Base-by-base conservation (phyloP, 2,113 vertebrate species). In the Monopterus albus region DNA sequence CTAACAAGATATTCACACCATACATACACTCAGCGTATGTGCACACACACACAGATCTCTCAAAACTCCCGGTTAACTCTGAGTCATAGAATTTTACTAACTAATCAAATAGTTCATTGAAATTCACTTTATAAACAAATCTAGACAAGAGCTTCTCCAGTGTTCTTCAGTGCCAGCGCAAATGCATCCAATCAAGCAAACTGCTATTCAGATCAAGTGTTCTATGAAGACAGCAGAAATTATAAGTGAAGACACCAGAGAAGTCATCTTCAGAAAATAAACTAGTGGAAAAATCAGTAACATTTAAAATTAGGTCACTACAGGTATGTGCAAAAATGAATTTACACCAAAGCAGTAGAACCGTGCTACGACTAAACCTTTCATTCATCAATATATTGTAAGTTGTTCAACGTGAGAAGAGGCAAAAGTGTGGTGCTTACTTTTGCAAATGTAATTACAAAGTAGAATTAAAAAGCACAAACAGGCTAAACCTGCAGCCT, bases 1-100 rank as follows among this genome's bases (percentile, higher is more conserved):
- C 85, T 83, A 87, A 86, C 82, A 75, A 85, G 74, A 71, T 51
- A 76, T 29, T 53, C 60, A 67, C 75, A 74, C 35, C 28, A 50
- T 43, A 71, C 66, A 68, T 35, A 71, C 64, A 78, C 45, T 38
- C 43, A 18, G 29, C 35, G 20, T 35, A 61, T n/a, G n/a, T n/a
- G n/a, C 39, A 20, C 59, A 42, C 25, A 45, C 64, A 45, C n/a
- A 47, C 18, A 39, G 11, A 64, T 29, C 39, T 64, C 26, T 45
- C 39, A 53, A 78, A 66, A 75, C 67, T 79, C 51, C 70, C 40
- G 2, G n/a, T 33, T 65, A 47, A 75, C 53, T 47, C 29, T 9
- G 25, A 75, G 57, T 57, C 47, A 53, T 18, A 49, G 23, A 74
- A 74, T 71, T 76, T 76, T 13, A 69, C 55, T 50, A 42, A 74